These are phyloP conservation scores for Phoronis australis DNA, from an alignment of 2,888 invertebrate species.

Conservation along the genomic window DNA sequence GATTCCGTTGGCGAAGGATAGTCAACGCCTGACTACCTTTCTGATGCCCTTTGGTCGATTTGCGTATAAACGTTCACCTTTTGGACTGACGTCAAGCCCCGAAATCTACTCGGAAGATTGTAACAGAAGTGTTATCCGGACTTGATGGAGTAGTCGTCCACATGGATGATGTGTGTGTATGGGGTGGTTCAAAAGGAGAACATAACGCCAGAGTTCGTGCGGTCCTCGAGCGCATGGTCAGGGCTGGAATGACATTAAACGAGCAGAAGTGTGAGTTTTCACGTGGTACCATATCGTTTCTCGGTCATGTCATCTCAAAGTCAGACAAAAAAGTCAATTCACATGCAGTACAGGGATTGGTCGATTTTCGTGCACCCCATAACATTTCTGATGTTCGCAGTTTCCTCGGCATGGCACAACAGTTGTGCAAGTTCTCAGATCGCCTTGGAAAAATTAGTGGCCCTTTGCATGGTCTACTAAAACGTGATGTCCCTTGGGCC, in stretches of 20 bases:
- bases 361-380: no score
- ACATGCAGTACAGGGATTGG: no score
- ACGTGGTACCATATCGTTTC: constrained; percentile 7
- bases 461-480: no score
- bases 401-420: no score
- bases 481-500: no score
- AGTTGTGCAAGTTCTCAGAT: no score
- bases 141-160: constrained; percentile 14
- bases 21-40: constrained; percentile 11
- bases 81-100: constrained; percentile 9
- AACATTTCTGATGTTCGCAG: no score
- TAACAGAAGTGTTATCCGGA: constrained; percentile 11
- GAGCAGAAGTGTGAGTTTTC: constrained; percentile 19
- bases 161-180: constrained; percentile 19
- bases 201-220: constrained; percentile 11
- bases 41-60: constrained; percentile 14
- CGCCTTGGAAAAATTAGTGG: no score
- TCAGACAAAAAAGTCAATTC: no score
- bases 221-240: constrained; percentile 8
- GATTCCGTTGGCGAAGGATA: constrained; percentile 10
- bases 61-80: constrained; percentile 10
- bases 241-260: constrained; percentile 15
- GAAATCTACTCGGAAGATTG: constrained; percentile 9
- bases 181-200: constrained; percentile 5
- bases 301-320: constrained; percentile 18